Conservation (phyloP, 2,888 invertebrate species). For the Ferdinandea cuprea region DNA sequence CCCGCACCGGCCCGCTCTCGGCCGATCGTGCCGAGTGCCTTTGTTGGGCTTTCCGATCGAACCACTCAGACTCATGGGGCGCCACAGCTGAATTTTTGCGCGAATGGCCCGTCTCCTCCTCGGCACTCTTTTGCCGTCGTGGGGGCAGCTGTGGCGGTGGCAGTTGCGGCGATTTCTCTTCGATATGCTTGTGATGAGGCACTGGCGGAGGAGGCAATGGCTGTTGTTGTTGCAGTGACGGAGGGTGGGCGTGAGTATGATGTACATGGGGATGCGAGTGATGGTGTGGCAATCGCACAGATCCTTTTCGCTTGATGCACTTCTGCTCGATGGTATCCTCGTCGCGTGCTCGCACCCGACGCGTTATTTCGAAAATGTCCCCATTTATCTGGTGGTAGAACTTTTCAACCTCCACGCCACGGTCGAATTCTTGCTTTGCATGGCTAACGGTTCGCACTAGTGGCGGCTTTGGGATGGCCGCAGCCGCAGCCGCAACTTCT, state of each 20-base stretch:
- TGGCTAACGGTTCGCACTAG: slow-evolving; percentile 78
- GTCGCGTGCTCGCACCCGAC: slow-evolving; percentile 81
- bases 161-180: slow-evolving; percentile 73
- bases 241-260: slow-evolving; percentile 64
- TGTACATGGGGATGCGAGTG: slow-evolving; percentile 73
- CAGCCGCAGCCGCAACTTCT: slow-evolving; percentile 70
- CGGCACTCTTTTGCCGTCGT: slow-evolving; percentile 77
- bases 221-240: slow-evolving; percentile 65
- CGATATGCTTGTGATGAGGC: slow-evolving; percentile 74
- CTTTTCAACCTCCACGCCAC: slow-evolving; percentile 83
- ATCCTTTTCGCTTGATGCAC: slow-evolving; percentile 80
- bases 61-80: slow-evolving; percentile 81
- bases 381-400: slow-evolving; percentile 83
- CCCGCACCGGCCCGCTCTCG: slow-evolving; percentile 81
- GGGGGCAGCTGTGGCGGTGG: slow-evolving; percentile 78
- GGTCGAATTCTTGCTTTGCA: slow-evolving; percentile 81
- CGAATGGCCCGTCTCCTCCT: slow-evolving; percentile 75
- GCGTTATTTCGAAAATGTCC: slow-evolving; percentile 82
- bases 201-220: slow-evolving; percentile 71
- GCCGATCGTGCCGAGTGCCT: slow-evolving; percentile 83
- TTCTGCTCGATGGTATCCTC: slow-evolving; percentile 82
- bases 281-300: slow-evolving; percentile 77
- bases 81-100: slow-evolving; percentile 72
- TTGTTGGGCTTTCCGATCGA: slow-evolving; percentile 82
- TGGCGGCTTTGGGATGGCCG: slow-evolving; percentile 68